These are phyloP conservation scores for Limosa lapponica DNA, from an alignment of 2,797 vertebrate species.

Conservation along the genomic window DNA sequence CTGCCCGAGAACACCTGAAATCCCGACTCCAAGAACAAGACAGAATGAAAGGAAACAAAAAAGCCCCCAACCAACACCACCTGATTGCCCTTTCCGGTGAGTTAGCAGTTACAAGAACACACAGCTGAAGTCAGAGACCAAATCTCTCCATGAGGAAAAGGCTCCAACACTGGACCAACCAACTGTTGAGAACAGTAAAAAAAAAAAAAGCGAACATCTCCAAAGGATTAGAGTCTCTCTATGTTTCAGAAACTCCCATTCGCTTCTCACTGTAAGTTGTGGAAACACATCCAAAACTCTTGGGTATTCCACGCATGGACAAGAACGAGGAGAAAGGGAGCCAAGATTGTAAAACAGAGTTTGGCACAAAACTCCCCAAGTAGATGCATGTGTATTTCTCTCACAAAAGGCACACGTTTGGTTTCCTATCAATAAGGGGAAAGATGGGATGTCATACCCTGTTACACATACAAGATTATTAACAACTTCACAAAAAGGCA, in stretches of 20 bases:
- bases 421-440: conserved; percentile 59
- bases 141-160: background rate
- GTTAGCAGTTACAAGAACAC: background rate
- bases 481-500: conserved; percentile 63
- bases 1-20: conserved; percentile 58
- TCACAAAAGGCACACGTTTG: conserved; percentile 73
- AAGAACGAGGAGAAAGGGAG: conserved; percentile 53
- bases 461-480: conserved; percentile 63
- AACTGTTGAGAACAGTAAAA: background rate
- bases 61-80: background rate
- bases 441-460: conserved; percentile 68
- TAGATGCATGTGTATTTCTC: conserved; percentile 49
- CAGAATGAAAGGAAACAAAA: conserved; percentile 18
- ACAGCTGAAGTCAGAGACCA: conserved; percentile 8
- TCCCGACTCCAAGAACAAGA: conserved; percentile 19
- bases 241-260: conserved; percentile 34
- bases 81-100: background rate
- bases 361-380: conserved; percentile 70
- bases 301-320: background rate
- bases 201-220: background rate
- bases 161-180: conserved; percentile 17
- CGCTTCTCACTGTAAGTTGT: conserved; percentile 4
- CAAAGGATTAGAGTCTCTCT: conserved; percentile 37
- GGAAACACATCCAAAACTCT: conserved; percentile 20
- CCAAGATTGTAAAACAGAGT: conserved; percentile 37